phyloP scores from a whole-genome alignment of 2,888 invertebrate species.

The Uropetala carovei region DNA sequence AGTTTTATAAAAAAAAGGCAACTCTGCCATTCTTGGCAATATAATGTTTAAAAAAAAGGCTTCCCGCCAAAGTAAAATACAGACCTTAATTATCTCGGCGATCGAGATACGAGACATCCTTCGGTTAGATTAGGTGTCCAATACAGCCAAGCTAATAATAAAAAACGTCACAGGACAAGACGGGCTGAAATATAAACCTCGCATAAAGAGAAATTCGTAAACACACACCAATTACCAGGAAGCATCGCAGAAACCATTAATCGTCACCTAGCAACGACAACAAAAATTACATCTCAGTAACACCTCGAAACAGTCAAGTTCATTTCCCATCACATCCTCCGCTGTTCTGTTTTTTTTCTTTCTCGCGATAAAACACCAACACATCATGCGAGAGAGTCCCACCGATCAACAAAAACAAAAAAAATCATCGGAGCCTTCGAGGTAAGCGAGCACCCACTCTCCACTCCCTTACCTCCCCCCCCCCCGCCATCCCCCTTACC shows the following conservation, averaged over 20 bases:
- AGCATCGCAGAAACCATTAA: neutral
- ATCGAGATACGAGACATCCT: too few species aligned
- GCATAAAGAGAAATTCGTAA: neutral
- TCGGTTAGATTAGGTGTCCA: too few species aligned
- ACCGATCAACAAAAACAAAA: too few species aligned
- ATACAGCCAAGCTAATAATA: too few species aligned
- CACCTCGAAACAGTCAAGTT: slow-evolving; percentile 23
- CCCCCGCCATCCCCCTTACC: neutral
- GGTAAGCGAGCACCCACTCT: too few species aligned
- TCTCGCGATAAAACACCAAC: slow-evolving; percentile 5
- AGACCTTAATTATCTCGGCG: too few species aligned
- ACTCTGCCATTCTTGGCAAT: too few species aligned
- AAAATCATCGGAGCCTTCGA: neutral
- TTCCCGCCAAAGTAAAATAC: too few species aligned
- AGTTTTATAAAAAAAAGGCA: too few species aligned
- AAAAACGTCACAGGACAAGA: too few species aligned
- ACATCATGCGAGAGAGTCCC: neutral
- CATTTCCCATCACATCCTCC: neutral
- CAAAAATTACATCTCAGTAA: slow-evolving; percentile 51
- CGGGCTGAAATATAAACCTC: too few species aligned
- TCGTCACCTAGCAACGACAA: slow-evolving; percentile 3
- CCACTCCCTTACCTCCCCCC: neutral
- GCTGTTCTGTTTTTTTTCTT: neutral
- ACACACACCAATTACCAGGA: slow-evolving; percentile 5
- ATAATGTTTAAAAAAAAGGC: too few species aligned